Conservation (phyloP, 2,797 vertebrate genomes). For the Peromyscus nudipes region DNA sequence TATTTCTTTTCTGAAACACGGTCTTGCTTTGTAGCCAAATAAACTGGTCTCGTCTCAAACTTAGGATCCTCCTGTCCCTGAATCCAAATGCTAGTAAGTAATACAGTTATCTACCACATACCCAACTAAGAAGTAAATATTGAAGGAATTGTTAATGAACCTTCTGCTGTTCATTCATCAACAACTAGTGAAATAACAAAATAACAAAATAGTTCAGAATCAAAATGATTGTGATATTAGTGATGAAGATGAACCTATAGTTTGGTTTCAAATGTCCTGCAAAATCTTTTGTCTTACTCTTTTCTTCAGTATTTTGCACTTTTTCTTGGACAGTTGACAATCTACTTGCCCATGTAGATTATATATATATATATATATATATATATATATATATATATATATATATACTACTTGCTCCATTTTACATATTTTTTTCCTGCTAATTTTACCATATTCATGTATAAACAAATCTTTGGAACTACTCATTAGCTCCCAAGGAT, state of each 20-base stretch:
- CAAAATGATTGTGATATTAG: not conserved
- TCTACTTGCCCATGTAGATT: not conserved
- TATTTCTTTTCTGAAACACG: not conserved
- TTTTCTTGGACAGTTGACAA: conserved; percentile 3
- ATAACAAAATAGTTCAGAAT: not conserved
- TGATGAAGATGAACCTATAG: not conserved
- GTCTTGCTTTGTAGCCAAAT: not conserved
- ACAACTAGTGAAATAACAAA: not conserved
- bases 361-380: too few species aligned
- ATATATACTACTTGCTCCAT: not conserved
- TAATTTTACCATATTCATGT: not conserved
- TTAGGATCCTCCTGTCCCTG: not conserved
- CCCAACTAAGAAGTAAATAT: not conserved
- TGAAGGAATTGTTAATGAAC: not conserved
- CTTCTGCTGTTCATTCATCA: not conserved
- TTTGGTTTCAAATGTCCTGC: not conserved
- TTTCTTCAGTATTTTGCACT: not conserved
- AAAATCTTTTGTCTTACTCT: not conserved
- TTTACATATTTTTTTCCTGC: not conserved
- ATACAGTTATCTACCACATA: not conserved
- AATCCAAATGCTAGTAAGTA: too few species aligned
- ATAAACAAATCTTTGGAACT: not conserved
- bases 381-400: too few species aligned
- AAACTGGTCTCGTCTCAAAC: not conserved
- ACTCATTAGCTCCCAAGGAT: not conserved